These are phyloP conservation scores for Habropoda laboriosa DNA, from an alignment of 1,140 invertebrate species.

Conservation along the genomic window DNA sequence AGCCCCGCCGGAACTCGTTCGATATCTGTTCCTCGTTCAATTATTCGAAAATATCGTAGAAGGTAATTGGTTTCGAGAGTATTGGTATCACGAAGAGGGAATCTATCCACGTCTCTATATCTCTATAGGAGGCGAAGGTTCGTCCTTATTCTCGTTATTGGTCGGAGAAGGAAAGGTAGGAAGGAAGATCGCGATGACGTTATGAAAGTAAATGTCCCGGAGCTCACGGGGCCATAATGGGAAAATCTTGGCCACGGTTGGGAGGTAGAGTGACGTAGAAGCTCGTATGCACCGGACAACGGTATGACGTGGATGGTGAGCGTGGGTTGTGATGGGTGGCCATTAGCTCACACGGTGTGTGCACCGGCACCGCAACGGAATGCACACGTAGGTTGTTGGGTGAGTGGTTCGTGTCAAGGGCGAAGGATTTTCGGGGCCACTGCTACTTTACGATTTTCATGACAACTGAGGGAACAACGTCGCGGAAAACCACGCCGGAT, in stretches of 20 bases:
- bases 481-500: too few relatives aligned
- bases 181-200: background rate
- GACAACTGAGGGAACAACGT: background rate
- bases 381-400: background rate
- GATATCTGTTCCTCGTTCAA: background rate
- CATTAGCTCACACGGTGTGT: background rate
- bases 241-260: background rate
- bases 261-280: background rate
- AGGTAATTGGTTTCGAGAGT: too few relatives aligned
- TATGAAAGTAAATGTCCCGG: background rate
- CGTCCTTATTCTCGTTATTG: background rate
- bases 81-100: too few relatives aligned
- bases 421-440: background rate
- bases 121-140: too few relatives aligned
- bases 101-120: too few relatives aligned
- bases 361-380: background rate
- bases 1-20: background rate
- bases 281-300: background rate
- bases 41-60: background rate
- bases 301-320: background rate
- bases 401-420: conserved; percentile 30
- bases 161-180: too few relatives aligned
- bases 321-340: background rate
- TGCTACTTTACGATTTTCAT: background rate
- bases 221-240: background rate